Evolutionary conservation across 2,888 invertebrate genomes (phyloP).

Genomic region (Andrena trimmerana): DNA sequence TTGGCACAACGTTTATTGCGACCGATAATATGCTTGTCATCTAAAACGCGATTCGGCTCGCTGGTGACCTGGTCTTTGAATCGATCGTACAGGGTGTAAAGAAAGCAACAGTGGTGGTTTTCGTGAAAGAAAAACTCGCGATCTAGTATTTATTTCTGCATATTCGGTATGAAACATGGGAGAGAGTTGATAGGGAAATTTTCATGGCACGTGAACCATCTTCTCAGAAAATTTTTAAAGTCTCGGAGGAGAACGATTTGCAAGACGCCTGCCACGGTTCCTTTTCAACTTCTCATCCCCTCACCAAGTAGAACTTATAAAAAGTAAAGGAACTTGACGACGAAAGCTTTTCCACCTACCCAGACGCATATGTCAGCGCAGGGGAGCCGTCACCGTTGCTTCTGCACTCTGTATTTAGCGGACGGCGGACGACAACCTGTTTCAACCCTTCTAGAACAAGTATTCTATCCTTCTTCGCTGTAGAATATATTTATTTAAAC

Average conservation of each 20-base stretch:
- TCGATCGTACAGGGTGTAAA: background rate
- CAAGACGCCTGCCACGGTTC: no score
- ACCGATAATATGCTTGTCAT: background rate
- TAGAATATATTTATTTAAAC: conserved; percentile 37
- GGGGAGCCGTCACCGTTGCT: background rate
- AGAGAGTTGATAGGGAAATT: no score
- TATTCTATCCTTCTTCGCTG: conserved; percentile 12
- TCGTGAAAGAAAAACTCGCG: background rate
- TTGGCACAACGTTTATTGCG: background rate
- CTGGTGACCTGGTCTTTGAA: conserved; percentile 30
- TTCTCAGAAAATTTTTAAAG: no score
- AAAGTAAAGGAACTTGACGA: no score
- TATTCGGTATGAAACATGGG: no score
- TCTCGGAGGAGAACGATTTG: no score
- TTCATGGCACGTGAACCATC: no score
- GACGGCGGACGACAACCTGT: conserved; percentile 2
- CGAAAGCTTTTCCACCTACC: no score
- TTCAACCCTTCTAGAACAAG: conserved; percentile 3
- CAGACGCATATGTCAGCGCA: no score
- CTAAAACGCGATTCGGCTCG: conserved; percentile 2
- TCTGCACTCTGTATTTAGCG: conserved; percentile 2
- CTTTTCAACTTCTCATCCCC: no score
- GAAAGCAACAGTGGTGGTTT: background rate
- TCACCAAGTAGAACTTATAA: no score
- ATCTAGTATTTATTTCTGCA: no score